Conservation (phyloP, 1,140 invertebrate genomes). For the Dolichoris vasculosae region DNA sequence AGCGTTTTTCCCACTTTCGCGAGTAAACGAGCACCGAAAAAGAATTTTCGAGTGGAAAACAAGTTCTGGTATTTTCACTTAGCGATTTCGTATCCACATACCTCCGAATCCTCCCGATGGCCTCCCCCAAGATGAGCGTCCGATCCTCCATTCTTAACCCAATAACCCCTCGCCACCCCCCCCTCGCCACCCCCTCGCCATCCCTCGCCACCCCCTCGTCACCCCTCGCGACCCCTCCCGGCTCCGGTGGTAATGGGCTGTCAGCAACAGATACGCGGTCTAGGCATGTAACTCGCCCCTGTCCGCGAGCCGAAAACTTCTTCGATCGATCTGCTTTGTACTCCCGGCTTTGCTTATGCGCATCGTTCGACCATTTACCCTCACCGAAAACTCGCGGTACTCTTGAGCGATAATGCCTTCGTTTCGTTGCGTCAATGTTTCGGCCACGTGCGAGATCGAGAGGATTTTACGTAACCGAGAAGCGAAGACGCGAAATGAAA, state of each 20-base stretch:
- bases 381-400: neutral
- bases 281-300: slow-evolving; percentile 55
- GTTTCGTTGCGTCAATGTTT: neutral
- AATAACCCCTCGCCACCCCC: neutral
- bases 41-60: too few species aligned
- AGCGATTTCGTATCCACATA: too few species aligned
- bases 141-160: neutral
- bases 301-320: slow-evolving; percentile 21
- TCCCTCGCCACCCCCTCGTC: neutral
- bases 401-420: neutral
- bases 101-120: neutral
- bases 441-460: too few species aligned
- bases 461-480: too few species aligned
- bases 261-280: slow-evolving; percentile 64
- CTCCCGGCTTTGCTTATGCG: neutral
- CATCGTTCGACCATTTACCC: neutral
- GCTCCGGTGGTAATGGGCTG: slow-evolving; percentile 71
- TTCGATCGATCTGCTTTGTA: slow-evolving; percentile 38
- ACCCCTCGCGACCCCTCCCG: slow-evolving; percentile 51
- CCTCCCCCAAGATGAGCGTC: neutral
- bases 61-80: too few species aligned
- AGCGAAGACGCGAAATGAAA: neutral
- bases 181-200: slow-evolving; percentile 41
- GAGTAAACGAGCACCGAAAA: too few species aligned
- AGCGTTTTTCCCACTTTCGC: too few species aligned